Conservation (phyloP, 2,888 invertebrate species). For the Drosophila histrio region DNA sequence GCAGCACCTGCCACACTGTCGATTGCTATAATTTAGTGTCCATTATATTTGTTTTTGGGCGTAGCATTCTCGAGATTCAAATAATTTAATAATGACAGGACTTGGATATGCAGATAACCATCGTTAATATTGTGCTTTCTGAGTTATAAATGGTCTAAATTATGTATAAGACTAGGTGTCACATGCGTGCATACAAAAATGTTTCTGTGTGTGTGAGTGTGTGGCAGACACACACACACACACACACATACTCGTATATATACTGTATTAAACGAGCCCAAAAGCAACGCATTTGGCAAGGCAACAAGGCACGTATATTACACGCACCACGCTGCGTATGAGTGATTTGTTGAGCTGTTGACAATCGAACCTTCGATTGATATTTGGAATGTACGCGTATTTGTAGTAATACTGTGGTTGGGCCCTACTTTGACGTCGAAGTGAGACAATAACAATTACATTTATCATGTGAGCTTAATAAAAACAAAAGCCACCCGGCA, state of each 20-base stretch:
- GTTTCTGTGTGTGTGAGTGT: neutral
- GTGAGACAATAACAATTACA: conserved; percentile 60
- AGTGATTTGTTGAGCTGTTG: conserved; percentile 76
- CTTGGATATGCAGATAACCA: conserved; percentile 16
- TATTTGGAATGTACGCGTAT: conserved; percentile 4
- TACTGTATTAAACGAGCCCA: conserved; percentile 6
- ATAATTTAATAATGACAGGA: conserved; percentile 75
- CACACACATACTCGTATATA: neutral
- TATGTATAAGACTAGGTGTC: conserved; percentile 67
- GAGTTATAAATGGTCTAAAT: conserved; percentile 55
- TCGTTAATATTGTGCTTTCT: conserved; percentile 36
- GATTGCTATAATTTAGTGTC: conserved; percentile 8
- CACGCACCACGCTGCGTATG: conserved; percentile 70
- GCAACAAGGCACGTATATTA: conserved; percentile 44
- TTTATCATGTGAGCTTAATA: conserved; percentile 34
- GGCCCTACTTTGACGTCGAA: neutral
- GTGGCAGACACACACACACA: neutral
- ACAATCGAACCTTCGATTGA: conserved; percentile 47
- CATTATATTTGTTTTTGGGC: conserved; percentile 51
- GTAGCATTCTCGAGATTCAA: conserved; percentile 48
- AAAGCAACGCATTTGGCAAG: conserved; percentile 21
- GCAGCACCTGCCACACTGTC: conserved; percentile 10
- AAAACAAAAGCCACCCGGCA: conserved; percentile 1
- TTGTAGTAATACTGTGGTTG: neutral
- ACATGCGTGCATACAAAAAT: conserved; percentile 25